Evolutionary conservation across 2,797 vertebrate genomes (phyloP), one percentile per base, ranked within the genome.

Genomic region (Fistularia tabacaria): DNA sequence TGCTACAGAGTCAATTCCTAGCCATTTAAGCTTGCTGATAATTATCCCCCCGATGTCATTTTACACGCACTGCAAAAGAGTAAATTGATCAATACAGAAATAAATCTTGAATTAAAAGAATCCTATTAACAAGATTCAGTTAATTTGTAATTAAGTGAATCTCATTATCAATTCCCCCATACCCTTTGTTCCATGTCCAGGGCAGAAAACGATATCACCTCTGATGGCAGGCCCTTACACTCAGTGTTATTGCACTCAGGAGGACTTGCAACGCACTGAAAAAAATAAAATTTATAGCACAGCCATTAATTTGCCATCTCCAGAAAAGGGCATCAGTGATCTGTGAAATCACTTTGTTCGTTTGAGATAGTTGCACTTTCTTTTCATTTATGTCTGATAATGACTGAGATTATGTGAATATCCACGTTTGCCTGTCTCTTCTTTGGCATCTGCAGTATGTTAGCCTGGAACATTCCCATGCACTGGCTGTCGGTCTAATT

Each of bases 321-420:
- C 76, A 84, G 84, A 88, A 91, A 90, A 91, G 88, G 87, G 88
- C 87, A 89, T 85, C 89, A 91, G 83, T 83, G 89, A 90, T 88
- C 89, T 92, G 91, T 90, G 88, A 91, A 92, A 92, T 91, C 89
- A 91, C 88, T 91, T 91, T 91, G 90, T 91, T 90, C 89, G 84
- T 90, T 85, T 81, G 86, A 92, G 92, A 91, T 81, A 80, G 87
- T 88, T 88, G 90, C 89, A 87, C 88, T 88, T 88, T 90, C 88
- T 88, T 85, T 91, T 90, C 88, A 92, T 92, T 92, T 90, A 89
- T 79, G 88, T 88, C 84, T 76, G 85, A 90, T 91, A 91, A 92
- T 89, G 89, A 89, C 89, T 87, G 78, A 82, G 89, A 92, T 90
- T 89, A 90, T 90, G 85, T 82, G 84, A 84, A 79, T 88, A 80